phyloP scores from a whole-genome alignment of 2,888 invertebrate species.

The Atrina japonica region DNA sequence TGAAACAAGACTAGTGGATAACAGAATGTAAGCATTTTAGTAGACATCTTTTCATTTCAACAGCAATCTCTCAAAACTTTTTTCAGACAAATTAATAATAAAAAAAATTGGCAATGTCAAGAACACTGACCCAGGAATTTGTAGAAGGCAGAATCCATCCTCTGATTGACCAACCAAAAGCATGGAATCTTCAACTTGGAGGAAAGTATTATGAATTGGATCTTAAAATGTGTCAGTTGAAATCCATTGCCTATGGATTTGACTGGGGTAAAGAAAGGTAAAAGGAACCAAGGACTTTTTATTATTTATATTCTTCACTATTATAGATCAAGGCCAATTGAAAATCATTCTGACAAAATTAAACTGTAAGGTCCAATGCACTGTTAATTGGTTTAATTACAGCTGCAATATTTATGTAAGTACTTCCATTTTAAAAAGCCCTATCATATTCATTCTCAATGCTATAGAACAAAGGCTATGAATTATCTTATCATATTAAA shows the following conservation, averaged over 20 bases:
- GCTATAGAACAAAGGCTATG: too few relatives aligned
- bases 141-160: conserved; percentile 62
- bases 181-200: conserved; percentile 62
- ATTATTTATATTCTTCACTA: neutral
- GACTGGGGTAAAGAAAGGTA: conserved; percentile 74
- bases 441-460: too few relatives aligned
- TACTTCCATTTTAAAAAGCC: too few relatives aligned
- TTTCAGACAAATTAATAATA: too few relatives aligned
- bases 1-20: too few relatives aligned
- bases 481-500: too few relatives aligned
- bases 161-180: conserved; percentile 51
- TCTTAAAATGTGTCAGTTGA: conserved; percentile 76
- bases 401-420: too few relatives aligned
- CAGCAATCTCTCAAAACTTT: too few relatives aligned
- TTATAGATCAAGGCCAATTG: too few relatives aligned
- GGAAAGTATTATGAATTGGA: conserved; percentile 70
- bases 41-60: too few relatives aligned
- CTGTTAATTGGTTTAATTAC: too few relatives aligned
- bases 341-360: neutral
- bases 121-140: conserved; percentile 61
- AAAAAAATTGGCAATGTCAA: conserved; percentile 29
- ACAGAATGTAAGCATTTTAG: too few relatives aligned
- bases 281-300: conserved; percentile 4
- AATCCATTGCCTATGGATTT: conserved; percentile 67
- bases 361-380: neutral